These are phyloP conservation scores for Calephelis virginiensis DNA, from an alignment of 1,140 invertebrate genomes.

Conservation along the genomic window DNA sequence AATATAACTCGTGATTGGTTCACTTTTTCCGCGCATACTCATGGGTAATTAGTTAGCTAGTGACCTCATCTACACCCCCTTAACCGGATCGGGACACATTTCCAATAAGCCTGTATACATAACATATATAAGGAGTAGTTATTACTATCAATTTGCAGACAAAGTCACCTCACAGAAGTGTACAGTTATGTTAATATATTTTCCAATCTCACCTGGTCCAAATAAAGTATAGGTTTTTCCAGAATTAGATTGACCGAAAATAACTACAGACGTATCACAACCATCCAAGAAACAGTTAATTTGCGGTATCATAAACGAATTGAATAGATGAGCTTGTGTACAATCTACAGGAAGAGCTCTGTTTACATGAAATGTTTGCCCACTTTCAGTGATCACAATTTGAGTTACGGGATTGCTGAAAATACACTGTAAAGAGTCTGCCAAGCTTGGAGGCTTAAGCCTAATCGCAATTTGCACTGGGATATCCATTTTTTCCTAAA, in stretches of 20 bases:
- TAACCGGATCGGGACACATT: too few species aligned
- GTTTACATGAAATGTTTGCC: conserved; percentile 80
- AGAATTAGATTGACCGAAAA: conserved; percentile 87
- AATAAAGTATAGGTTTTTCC: conserved; percentile 90
- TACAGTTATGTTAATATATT: too few species aligned
- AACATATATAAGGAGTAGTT: too few species aligned
- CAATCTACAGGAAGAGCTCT: conserved; percentile 80
- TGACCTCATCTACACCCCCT: too few species aligned
- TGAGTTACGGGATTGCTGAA: conserved; percentile 78
- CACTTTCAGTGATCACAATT: conserved; percentile 78
- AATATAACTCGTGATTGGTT: too few species aligned
- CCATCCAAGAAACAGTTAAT: conserved; percentile 83
- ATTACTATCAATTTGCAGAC: too few species aligned
- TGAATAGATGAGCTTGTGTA: conserved; percentile 70
- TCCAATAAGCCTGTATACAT: too few species aligned
- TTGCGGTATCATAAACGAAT: conserved; percentile 73
- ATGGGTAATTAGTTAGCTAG: too few species aligned
- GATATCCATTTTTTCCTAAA: conserved; percentile 72
- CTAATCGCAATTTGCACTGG: conserved; percentile 81
- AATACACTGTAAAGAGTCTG: conserved; percentile 75
- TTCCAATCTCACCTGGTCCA: conserved; percentile 78
- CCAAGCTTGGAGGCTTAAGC: conserved; percentile 72
- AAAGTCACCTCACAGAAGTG: too few species aligned
- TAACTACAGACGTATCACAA: conserved; percentile 86
- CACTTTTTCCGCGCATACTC: too few species aligned